Base-by-base conservation (phyloP, 35 echinoderm and acorn worm species). In the Strongylocentrotus purpuratus region DNA sequence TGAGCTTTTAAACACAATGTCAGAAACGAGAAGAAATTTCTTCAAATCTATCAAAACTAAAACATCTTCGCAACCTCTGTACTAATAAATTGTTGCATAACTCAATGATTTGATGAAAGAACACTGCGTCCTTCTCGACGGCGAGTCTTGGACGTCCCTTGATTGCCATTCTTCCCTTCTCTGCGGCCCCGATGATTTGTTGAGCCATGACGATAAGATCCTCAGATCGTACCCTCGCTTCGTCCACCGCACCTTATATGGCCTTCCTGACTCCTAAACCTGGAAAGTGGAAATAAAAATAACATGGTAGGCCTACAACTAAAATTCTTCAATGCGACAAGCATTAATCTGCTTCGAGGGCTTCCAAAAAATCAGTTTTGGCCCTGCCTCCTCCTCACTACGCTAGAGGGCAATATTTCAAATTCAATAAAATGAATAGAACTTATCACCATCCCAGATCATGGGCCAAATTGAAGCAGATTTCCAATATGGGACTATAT, bases 281-380 rank as follows among this genome's bases (percentile, higher is more conserved):
- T 88, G 86, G 5, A 33, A 25, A 5, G n/a, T 32, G 9, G n/a
- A n/a, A 88, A 88, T 33, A 45, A 88, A 88, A 33, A 88, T n/a
- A 2, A 61, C 2, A 11, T 20, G 59, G 2, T 11, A 15, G 9
- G n/a, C n/a, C n/a, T n/a, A n/a, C n/a, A 33, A 31, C 18, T 33
- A 94, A 58, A 94, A 78, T 28, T 47, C 15, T 50, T 95, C 31
- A 95, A 15, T 13, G 94, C 94, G 31, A 95, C 32, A 20, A 87
- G 65, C 41, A 3, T 47, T 13, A 95, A 95, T 7, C 31, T 45
- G 31, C 45, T 88, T 20, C 14, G 13, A 13, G 28, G 5, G 17
- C 31, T 88, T 12, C 85, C 85, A 70, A 95, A 95, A 6, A 92
- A 92, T 8, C 55, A 88, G 65, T 95, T 58, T 65, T 92, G 9